These are phyloP conservation scores for Acridotheres tristis DNA, from an alignment of 2,797 vertebrate species.

Conservation along the genomic window DNA sequence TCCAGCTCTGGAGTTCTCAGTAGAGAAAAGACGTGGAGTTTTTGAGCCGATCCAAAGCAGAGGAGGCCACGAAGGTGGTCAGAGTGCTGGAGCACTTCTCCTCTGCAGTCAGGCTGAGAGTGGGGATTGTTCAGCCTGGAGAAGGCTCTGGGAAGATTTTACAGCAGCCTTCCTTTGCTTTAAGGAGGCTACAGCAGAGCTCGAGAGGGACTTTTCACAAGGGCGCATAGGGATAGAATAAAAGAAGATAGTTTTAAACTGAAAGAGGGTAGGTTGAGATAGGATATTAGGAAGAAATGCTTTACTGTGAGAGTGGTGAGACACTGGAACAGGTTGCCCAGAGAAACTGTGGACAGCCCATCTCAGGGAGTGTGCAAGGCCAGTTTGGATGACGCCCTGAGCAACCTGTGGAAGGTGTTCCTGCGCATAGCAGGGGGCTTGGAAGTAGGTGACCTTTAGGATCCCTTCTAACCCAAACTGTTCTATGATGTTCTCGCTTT, in stretches of 20 bases:
- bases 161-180: neutral
- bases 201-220: neutral
- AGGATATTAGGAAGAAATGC: neutral
- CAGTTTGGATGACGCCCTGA: neutral
- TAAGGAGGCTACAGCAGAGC: neutral
- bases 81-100: neutral
- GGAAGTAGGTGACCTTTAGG: neutral
- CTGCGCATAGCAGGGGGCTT: fast-evolving
- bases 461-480: neutral
- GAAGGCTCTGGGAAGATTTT: neutral
- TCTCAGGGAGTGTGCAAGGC: neutral
- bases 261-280: neutral
- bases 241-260: neutral
- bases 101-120: neutral
- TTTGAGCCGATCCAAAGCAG: neutral
- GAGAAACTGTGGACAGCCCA: neutral
- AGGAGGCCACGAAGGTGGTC: no score
- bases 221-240: fast-evolving
- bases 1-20: fast-evolving
- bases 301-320: neutral
- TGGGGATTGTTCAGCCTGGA: neutral
- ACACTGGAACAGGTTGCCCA: neutral
- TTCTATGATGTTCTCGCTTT: neutral
- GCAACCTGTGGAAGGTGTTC: neutral
- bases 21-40: neutral